Percentiles rank a stretch among this genome's conserved stretches.
These are phyloP conservation scores for Dascyllus trimaculatus DNA, from an alignment of 2,113 vertebrate genomes.

Conservation along the genomic window DNA sequence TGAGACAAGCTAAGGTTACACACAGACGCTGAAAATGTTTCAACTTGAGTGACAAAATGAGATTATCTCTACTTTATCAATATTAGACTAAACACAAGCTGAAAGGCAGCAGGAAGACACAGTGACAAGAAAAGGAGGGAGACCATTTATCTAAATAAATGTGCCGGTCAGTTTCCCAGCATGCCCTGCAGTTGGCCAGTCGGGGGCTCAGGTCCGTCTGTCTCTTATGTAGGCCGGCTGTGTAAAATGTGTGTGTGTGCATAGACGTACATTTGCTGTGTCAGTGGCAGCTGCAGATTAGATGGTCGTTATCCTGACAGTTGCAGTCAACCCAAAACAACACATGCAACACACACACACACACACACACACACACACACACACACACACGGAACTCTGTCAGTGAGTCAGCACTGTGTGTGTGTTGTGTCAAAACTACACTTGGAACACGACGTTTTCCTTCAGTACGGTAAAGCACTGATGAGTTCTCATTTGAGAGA, in stretches of 20 bases:
- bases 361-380: conserved; percentile 51
- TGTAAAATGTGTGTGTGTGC: conserved; percentile 6
- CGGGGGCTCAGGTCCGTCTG: conserved; percentile 44
- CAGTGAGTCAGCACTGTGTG: conserved; percentile 57
- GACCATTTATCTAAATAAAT: neutral
- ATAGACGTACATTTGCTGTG: conserved; percentile 72
- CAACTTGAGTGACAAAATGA: too few species aligned
- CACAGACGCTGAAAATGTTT: too few species aligned
- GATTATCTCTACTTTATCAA: too few species aligned
- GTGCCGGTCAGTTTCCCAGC: conserved; percentile 38
- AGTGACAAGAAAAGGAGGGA: fast-evolving
- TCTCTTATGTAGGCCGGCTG: conserved; percentile 31
- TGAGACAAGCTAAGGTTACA: too few species aligned
- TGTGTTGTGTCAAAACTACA: neutral
- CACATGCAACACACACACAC: conserved; percentile 61
- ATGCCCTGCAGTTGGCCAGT: conserved; percentile 39
- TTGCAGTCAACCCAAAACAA: conserved; percentile 73
- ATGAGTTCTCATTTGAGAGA: too few species aligned
- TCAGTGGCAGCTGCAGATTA: conserved; percentile 84
- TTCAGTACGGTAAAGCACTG: neutral
- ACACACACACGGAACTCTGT: conserved; percentile 20
- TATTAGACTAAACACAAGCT: too few species aligned
- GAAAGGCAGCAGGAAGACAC: neutral
- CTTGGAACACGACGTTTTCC: conserved; percentile 1
- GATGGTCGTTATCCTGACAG: conserved; percentile 72